phyloP scores from a whole-genome alignment of 2,113 vertebrate species.

The Hemicordylus capensis region DNA sequence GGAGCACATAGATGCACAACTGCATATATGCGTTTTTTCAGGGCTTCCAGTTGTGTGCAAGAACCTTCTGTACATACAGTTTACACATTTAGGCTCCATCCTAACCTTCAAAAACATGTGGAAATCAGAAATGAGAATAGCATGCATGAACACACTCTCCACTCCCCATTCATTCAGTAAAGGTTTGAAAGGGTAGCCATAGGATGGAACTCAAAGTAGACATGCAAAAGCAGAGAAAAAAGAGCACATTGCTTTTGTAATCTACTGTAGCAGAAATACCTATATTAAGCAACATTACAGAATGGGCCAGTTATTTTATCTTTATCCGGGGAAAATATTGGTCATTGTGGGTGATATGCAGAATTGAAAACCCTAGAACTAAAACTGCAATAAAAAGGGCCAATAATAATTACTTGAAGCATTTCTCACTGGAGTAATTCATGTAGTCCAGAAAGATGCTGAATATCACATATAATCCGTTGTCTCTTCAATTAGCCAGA shows the following conservation, averaged over 20 bases:
- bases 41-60: not conserved
- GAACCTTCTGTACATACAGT: not conserved
- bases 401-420: not conserved
- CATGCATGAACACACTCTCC: not conserved
- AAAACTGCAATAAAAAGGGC: not conserved
- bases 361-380: not conserved
- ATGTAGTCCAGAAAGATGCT: slow-evolving; percentile 2
- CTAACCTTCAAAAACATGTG: not conserved
- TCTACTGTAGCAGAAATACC: not conserved
- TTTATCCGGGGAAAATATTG: not conserved
- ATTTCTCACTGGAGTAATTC: not conserved
- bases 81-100: not conserved
- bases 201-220: not conserved
- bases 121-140: not conserved
- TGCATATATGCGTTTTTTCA: no score
- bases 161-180: not conserved
- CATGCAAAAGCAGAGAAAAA: not conserved
- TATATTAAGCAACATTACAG: not conserved
- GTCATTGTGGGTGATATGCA: not conserved
- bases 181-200: not conserved
- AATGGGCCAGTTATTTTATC: not conserved
- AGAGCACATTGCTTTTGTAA: not conserved
- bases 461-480: not conserved
- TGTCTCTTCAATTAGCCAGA: slow-evolving; percentile 12
- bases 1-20: not conserved